Evolutionary conservation across 2,113 vertebrate species (phyloP).

Genomic region (Aptenodytes forsteri): DNA sequence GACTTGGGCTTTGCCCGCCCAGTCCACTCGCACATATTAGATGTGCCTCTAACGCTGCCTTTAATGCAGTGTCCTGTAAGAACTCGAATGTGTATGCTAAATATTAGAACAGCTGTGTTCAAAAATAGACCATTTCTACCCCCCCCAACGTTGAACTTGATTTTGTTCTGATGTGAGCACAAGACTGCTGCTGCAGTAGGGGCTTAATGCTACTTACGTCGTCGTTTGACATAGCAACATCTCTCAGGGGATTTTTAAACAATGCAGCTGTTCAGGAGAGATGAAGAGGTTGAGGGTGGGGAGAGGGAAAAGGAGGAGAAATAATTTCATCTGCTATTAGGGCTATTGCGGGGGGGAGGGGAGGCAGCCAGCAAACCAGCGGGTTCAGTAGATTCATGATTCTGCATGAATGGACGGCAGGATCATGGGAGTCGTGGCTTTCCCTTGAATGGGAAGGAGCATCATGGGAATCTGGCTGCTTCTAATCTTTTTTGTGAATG

Average conservation of each 20-base stretch:
- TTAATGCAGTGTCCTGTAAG: conserved; percentile 12
- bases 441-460: conserved; percentile 63
- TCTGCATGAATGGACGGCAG: conserved; percentile 69
- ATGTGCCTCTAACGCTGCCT: not conserved
- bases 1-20: not conserved
- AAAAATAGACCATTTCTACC: conserved; percentile 53
- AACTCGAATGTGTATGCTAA: conserved; percentile 6
- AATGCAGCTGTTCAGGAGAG: conserved; percentile 64
- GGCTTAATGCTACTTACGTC: conserved; percentile 69
- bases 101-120: conserved; percentile 41
- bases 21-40: not conserved
- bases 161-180: conserved; percentile 68
- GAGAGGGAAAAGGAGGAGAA: conserved; percentile 12
- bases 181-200: conserved; percentile 61
- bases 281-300: conserved; percentile 36
- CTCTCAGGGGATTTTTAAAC: conserved; percentile 66
- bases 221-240: conserved; percentile 68
- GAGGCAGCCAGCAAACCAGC: not conserved
- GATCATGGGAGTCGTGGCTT: conserved; percentile 38
- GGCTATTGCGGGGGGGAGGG: not conserved
- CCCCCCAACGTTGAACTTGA: conserved; percentile 48
- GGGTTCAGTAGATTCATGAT: conserved; percentile 57
- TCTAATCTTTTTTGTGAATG: conserved; percentile 68
- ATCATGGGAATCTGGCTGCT: conserved; percentile 60
- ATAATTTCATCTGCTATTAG: conserved; percentile 21